phyloP scores from a whole-genome alignment of 2,113 vertebrate genomes.

The Lamprotornis superbus region DNA sequence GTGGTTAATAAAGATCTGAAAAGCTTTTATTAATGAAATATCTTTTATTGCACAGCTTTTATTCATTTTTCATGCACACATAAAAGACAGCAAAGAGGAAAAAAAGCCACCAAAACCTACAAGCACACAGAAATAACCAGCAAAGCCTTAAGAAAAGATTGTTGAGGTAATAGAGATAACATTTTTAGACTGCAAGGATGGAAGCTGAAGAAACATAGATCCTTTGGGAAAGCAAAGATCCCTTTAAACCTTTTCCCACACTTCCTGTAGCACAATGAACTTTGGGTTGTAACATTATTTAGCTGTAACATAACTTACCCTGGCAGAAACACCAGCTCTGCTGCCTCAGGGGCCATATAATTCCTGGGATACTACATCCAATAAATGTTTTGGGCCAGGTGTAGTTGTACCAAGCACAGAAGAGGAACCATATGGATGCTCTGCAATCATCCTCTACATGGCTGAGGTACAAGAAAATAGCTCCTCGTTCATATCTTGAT shows the following conservation, averaged over 20 bases:
- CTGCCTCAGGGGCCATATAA: neutral
- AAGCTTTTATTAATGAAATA: constrained; percentile 7
- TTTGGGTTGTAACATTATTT: neutral
- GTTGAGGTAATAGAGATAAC: constrained; percentile 12
- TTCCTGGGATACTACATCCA: neutral
- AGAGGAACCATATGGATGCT: neutral
- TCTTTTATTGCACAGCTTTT: neutral
- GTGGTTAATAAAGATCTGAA: neutral
- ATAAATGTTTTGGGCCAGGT: neutral
- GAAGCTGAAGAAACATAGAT: constrained; percentile 11
- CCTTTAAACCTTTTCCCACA: constrained; percentile 12
- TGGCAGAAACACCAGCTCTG: neutral
- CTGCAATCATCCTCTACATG: neutral
- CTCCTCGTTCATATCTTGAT: neutral
- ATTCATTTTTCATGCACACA: neutral
- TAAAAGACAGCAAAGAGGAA: neutral
- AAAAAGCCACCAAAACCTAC: neutral
- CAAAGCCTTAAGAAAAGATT: neutral
- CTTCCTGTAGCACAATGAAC: neutral
- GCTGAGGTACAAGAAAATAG: neutral
- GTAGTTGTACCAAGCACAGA: neutral
- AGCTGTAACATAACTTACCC: constrained; percentile 18
- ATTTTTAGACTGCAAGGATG: neutral
- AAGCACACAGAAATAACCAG: neutral
- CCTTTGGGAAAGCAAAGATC: constrained; percentile 19